These are phyloP conservation scores for Tenthredo mesomela DNA, from an alignment of 2,888 invertebrate species.

Conservation along the genomic window DNA sequence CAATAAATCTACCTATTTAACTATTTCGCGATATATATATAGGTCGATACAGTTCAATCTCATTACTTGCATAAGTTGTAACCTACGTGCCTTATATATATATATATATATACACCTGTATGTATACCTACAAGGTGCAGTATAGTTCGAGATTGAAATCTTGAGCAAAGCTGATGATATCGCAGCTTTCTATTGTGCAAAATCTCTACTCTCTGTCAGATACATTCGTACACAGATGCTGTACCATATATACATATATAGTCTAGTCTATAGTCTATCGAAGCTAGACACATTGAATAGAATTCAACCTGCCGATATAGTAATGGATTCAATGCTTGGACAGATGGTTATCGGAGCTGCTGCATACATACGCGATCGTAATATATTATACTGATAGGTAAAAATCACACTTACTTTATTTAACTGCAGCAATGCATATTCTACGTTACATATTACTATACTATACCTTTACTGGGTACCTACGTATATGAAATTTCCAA, in stretches of 20 bases:
- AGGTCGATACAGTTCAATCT: constrained; percentile 13
- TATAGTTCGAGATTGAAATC: constrained; percentile 9
- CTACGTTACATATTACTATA: neutral
- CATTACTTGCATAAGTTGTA: neutral
- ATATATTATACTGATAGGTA: neutral
- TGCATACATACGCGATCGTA: constrained; percentile 22
- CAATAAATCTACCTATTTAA: neutral
- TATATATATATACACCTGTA: neutral
- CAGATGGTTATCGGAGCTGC: constrained; percentile 28
- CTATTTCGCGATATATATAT: neutral
- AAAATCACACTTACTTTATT: neutral
- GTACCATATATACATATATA: neutral
- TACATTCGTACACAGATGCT: neutral
- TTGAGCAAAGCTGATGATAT: constrained; percentile 20
- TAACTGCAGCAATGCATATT: neutral
- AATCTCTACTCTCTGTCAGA: neutral
- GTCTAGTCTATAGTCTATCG: neutral
- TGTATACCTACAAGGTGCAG: neutral
- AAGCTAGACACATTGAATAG: constrained; percentile 14
- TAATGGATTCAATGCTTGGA: constrained; percentile 37
- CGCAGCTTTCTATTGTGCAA: neutral
- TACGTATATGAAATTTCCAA: neutral
- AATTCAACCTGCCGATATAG: constrained; percentile 35
- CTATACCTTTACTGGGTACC: too few species aligned
- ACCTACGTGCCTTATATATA: too few species aligned